Percentiles rank a stretch among this genome's conserved stretches.
Evolutionary conservation across 2,113 vertebrate species (phyloP).

Genomic region (Arizona elegans): DNA sequence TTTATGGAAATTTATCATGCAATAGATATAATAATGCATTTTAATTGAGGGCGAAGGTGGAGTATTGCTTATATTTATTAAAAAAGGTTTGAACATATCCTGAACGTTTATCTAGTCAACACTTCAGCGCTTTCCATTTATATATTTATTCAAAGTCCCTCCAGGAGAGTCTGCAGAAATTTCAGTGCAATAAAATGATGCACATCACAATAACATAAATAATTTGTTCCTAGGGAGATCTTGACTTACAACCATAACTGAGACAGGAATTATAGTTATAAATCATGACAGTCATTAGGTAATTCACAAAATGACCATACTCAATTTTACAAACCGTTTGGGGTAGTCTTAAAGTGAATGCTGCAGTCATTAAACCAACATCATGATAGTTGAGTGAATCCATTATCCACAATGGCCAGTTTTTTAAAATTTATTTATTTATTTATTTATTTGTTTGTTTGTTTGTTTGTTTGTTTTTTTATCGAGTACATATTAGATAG

Average conservation of each 20-base stretch:
- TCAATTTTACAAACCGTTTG: neutral
- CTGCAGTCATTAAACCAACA: neutral
- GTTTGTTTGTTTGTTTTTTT: too few relatives aligned
- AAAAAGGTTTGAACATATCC: neutral
- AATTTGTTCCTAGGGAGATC: neutral
- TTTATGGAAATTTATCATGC: constrained; percentile 18
- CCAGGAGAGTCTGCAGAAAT: neutral
- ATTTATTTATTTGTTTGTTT: too few relatives aligned
- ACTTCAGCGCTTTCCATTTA: neutral
- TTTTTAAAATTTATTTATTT: too few relatives aligned
- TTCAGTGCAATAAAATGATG: neutral
- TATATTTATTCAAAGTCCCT: neutral
- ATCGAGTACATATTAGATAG: too few relatives aligned
- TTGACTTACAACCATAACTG: neutral
- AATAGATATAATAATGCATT: neutral
- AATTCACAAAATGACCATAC: neutral
- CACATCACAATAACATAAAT: neutral
- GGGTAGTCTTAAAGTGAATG: neutral
- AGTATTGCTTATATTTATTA: neutral
- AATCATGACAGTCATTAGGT: neutral
- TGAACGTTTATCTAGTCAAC: neutral
- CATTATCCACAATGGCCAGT: neutral
- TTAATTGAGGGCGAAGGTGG: neutral
- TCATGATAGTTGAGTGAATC: neutral
- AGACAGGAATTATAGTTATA: neutral